These are phyloP conservation scores for Pachyramphus minor DNA, from an alignment of 2,113 vertebrate genomes.

Conservation along the genomic window DNA sequence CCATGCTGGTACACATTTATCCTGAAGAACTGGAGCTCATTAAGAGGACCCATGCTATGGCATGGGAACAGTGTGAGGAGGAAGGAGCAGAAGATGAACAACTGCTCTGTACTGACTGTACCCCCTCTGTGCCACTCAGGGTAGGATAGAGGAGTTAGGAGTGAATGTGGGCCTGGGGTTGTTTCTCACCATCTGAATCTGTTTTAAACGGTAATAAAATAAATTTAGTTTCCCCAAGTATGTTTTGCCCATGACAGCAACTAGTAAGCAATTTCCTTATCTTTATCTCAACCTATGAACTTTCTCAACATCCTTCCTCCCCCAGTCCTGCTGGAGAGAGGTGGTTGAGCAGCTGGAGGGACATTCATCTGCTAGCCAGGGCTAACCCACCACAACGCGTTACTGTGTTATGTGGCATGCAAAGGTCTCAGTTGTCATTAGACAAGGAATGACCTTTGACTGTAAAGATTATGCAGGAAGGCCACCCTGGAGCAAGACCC, in stretches of 20 bases:
- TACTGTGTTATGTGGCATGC: background rate
- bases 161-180: background rate
- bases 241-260: background rate
- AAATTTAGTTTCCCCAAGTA: background rate
- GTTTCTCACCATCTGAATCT: background rate
- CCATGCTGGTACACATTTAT: background rate
- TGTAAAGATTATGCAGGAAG: background rate
- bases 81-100: background rate
- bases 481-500: background rate
- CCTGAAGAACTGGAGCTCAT: background rate
- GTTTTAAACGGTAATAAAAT: background rate
- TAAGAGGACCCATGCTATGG: background rate
- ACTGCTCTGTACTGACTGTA: background rate
- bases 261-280: background rate
- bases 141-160: background rate
- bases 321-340: background rate
- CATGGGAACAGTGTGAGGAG: background rate
- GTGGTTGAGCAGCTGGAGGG: background rate
- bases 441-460: background rate
- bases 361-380: background rate
- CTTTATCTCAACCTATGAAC: background rate
- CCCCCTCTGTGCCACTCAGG: accelerated
- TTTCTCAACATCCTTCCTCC: background rate
- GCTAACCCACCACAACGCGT: background rate
- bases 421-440: background rate